These are phyloP conservation scores for Odontamblyopus rebecca DNA, from an alignment of 2,797 vertebrate genomes.

Conservation along the genomic window DNA sequence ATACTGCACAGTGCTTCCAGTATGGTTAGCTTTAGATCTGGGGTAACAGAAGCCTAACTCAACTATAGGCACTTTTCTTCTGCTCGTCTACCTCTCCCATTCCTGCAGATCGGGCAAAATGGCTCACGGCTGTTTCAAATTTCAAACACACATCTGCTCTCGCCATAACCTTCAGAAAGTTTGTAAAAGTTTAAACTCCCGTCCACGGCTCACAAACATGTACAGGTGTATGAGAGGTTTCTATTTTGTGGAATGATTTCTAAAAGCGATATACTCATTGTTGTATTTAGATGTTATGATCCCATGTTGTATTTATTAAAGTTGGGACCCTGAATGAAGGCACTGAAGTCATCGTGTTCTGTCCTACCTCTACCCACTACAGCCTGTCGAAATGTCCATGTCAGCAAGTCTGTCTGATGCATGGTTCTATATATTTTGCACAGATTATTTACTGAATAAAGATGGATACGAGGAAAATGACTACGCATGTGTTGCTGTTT, in stretches of 20 bases:
- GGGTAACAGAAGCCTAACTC: constrained; percentile 26
- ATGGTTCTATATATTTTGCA: constrained; percentile 76
- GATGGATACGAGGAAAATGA: constrained; percentile 54
- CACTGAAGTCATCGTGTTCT: constrained; percentile 61
- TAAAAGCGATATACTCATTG: constrained; percentile 36
- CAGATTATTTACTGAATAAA: constrained; percentile 80
- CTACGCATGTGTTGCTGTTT: neutral
- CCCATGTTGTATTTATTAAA: constrained; percentile 60
- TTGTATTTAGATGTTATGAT: constrained; percentile 50
- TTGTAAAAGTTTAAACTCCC: constrained; percentile 22
- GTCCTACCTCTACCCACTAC: constrained; percentile 75
- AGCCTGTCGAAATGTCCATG: constrained; percentile 60
- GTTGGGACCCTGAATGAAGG: constrained; percentile 55
- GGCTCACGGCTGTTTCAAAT: constrained; percentile 46
- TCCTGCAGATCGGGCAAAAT: constrained; percentile 44
- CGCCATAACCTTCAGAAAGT: constrained; percentile 27
- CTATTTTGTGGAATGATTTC: constrained; percentile 55
- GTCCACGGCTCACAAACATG: constrained; percentile 7
- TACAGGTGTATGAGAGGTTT: constrained; percentile 15
- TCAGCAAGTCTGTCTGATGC: constrained; percentile 70
- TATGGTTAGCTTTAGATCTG: constrained; percentile 30
- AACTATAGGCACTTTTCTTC: constrained; percentile 34
- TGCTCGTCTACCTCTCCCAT: constrained; percentile 50
- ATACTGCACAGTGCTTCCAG: constrained; percentile 28
- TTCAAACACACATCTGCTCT: constrained; percentile 25